phyloP scores from a whole-genome alignment of 2,113 vertebrate species.

The Sporophila hypoxantha region DNA sequence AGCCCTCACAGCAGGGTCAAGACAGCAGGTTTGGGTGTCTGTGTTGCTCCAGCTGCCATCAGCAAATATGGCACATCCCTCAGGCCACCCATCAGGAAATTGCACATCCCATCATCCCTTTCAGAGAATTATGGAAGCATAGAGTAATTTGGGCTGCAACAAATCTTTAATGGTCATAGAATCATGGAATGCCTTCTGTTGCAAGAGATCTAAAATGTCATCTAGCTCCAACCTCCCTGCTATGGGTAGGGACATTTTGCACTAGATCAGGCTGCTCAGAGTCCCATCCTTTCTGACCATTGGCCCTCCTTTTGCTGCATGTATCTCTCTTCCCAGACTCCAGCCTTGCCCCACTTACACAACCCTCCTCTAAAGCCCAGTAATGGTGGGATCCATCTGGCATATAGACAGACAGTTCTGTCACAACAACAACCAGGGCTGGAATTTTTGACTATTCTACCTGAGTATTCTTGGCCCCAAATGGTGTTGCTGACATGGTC shows the following conservation, averaged over 20 bases:
- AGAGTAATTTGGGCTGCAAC: neutral
- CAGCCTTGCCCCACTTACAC: neutral
- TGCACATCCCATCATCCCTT: neutral
- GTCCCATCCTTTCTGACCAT: neutral
- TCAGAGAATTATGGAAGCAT: neutral
- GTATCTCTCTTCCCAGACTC: neutral
- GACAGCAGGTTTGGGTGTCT: neutral
- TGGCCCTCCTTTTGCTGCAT: neutral
- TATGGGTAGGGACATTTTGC: neutral
- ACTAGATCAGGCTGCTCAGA: neutral
- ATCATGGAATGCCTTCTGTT: neutral
- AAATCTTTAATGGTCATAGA: neutral
- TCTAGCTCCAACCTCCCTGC: neutral
- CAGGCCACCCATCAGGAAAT: neutral
- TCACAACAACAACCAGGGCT: neutral
- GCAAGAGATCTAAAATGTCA: neutral
- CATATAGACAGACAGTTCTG: neutral
- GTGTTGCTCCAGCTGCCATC: neutral
- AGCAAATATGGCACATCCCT: neutral
- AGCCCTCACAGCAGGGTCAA: neutral
- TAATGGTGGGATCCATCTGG: too few species aligned
- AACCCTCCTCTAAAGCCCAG: neutral
- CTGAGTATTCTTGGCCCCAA: neutral
- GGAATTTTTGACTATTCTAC: neutral
- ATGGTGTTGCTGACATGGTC: neutral